A percentile compares a stretch with the other conserved stretches of the same genome.
Evolutionary conservation across 1,140 invertebrate genomes (phyloP).

Genomic region (Bombus haemorrhoidalis): DNA sequence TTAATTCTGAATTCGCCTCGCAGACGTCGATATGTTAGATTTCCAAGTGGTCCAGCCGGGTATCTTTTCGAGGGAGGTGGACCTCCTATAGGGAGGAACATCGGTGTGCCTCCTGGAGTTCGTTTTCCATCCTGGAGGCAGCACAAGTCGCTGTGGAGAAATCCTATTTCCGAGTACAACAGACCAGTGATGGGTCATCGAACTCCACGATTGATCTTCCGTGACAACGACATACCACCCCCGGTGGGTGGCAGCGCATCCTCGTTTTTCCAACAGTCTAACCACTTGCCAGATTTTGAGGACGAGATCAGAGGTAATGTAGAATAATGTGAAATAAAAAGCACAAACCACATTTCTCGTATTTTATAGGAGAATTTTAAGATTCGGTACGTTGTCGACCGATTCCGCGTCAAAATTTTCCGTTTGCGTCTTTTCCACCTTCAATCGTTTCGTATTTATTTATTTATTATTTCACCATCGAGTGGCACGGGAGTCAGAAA

Average conservation of each 20-base stretch:
- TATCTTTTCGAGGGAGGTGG: slow-evolving; percentile 69
- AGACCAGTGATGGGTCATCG: slow-evolving; percentile 82
- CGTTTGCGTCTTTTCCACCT: too few relatives aligned
- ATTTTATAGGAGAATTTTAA: not conserved
- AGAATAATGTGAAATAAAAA: not conserved
- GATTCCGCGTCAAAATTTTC: not conserved
- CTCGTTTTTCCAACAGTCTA: slow-evolving; percentile 78
- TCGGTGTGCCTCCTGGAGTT: slow-evolving; percentile 58
- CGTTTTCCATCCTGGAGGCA: slow-evolving; percentile 76
- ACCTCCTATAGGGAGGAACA: slow-evolving; percentile 63
- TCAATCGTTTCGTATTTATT: too few relatives aligned
- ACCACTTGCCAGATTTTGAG: slow-evolving; percentile 78
- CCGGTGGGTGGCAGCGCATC: slow-evolving; percentile 67
- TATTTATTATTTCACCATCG: too few relatives aligned
- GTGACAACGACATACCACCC: slow-evolving; percentile 78
- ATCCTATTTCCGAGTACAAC: slow-evolving; percentile 65
- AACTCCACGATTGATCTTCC: slow-evolving; percentile 82
- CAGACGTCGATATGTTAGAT: slow-evolving; percentile 72
- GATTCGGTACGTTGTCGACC: not conserved
- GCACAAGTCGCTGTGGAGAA: slow-evolving; percentile 77
- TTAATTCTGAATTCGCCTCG: slow-evolving; percentile 34
- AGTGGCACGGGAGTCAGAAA: too few relatives aligned
- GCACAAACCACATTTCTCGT: not conserved
- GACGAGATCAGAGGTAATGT: slow-evolving; percentile 79
- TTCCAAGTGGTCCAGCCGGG: slow-evolving; percentile 55